Evolutionary conservation across 2,888 invertebrate genomes (phyloP).

Genomic region (Hesperia comma): DNA sequence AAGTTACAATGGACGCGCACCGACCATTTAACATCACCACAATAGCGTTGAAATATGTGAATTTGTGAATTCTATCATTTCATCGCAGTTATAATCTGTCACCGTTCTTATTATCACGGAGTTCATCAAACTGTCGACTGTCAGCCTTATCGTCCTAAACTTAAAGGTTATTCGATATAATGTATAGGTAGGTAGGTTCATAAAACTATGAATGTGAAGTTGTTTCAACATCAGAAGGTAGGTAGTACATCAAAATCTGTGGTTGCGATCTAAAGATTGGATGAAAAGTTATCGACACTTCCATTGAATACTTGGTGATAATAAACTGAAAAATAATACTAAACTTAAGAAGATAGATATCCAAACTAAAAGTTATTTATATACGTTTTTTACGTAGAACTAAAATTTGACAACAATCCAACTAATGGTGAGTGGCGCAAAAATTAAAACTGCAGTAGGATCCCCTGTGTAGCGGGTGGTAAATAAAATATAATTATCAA

Average conservation of each 20-base stretch:
- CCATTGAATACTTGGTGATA: constrained; percentile 38
- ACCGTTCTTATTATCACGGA: neutral
- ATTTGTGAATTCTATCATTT: constrained; percentile 70
- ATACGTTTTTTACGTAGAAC: too few relatives aligned
- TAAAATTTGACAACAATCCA: too few relatives aligned
- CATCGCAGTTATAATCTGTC: constrained; percentile 43
- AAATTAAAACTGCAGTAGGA: too few relatives aligned
- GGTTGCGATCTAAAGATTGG: constrained; percentile 49
- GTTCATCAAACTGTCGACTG: neutral
- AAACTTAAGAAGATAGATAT: too few relatives aligned
- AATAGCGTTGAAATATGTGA: constrained; percentile 65
- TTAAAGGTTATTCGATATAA: neutral
- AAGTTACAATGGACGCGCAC: constrained; percentile 56
- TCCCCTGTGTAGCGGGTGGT: too few relatives aligned
- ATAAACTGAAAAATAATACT: too few relatives aligned
- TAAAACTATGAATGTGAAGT: neutral
- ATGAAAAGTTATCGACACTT: constrained; percentile 52
- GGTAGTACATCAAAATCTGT: constrained; percentile 10
- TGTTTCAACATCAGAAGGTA: constrained; percentile 5
- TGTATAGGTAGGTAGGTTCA: too few relatives aligned
- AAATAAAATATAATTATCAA: too few relatives aligned
- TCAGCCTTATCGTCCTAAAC: constrained; percentile 2
- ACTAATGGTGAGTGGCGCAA: too few relatives aligned
- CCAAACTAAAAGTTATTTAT: too few relatives aligned
- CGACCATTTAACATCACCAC: constrained; percentile 60